phyloP scores from a whole-genome alignment of 2,113 vertebrate genomes.

The Epinephelus moara region DNA sequence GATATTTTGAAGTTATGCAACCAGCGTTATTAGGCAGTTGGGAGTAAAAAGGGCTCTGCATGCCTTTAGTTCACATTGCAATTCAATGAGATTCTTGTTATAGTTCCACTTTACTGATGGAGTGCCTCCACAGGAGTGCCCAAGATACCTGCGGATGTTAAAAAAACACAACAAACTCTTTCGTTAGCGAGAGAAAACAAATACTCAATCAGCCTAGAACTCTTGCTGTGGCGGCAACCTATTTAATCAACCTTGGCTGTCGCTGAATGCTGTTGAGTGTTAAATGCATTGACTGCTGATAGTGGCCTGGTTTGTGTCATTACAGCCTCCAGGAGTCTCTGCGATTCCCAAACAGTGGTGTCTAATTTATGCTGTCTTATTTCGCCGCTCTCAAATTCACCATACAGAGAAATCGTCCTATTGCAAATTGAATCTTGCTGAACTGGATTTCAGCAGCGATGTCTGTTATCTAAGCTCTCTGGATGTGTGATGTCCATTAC shows the following conservation, averaged over 20 bases:
- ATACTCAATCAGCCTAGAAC: slow-evolving; percentile 63
- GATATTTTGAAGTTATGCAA: neutral
- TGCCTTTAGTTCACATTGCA: slow-evolving; percentile 30
- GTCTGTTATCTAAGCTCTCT: slow-evolving; percentile 56
- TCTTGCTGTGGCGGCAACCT: slow-evolving; percentile 52
- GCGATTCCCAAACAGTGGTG: slow-evolving; percentile 24
- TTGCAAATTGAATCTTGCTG: slow-evolving; percentile 55
- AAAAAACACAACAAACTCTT: slow-evolving; percentile 55
- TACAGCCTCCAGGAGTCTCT: slow-evolving; percentile 43
- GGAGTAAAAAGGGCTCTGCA: slow-evolving; percentile 1
- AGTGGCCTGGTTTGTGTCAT: slow-evolving; percentile 55
- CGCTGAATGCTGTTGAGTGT: slow-evolving; percentile 53
- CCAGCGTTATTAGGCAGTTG: neutral
- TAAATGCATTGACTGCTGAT: slow-evolving; percentile 63
- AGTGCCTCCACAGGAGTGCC: slow-evolving; percentile 51
- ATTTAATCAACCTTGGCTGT: slow-evolving; percentile 71
- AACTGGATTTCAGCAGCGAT: slow-evolving; percentile 28
- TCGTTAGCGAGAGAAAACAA: slow-evolving; percentile 61
- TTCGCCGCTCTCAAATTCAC: slow-evolving; percentile 37
- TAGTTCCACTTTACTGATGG: slow-evolving; percentile 52
- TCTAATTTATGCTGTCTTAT: slow-evolving; percentile 61
- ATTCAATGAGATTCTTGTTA: slow-evolving; percentile 45
- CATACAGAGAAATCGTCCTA: slow-evolving; percentile 24
- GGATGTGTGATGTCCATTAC: slow-evolving; percentile 60
- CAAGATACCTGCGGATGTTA: slow-evolving; percentile 58